phyloP scores from a whole-genome alignment of 1,140 invertebrate genomes.

The Leptinotarsa defecta region DNA sequence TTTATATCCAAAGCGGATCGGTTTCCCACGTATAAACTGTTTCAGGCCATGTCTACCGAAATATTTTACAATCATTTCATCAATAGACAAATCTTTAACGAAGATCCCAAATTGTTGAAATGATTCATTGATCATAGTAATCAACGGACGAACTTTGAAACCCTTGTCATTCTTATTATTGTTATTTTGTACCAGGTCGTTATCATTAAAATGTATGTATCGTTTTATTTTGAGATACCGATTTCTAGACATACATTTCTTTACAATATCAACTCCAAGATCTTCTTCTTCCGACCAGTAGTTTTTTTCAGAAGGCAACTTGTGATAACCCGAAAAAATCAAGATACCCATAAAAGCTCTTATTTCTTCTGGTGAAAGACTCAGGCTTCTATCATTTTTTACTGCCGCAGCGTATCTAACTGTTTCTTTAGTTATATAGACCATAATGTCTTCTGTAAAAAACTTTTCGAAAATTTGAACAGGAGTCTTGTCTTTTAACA shows the following conservation, averaged over 20 bases:
- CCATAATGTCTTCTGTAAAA: too few relatives aligned
- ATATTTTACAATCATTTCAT: constrained; percentile 30
- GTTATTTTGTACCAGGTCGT: neutral
- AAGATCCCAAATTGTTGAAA: neutral
- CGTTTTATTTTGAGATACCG: constrained; percentile 26
- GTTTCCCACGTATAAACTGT: constrained; percentile 31
- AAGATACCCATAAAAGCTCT: neutral
- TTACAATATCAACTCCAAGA: constrained; percentile 23
- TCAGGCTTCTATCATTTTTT: too few relatives aligned
- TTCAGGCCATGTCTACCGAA: constrained; percentile 26
- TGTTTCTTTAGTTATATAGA: too few relatives aligned
- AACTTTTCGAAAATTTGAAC: too few relatives aligned
- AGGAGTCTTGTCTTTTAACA: too few relatives aligned
- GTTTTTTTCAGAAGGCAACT: constrained; percentile 11
- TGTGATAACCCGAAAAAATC: constrained; percentile 19
- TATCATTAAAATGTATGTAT: constrained; percentile 34
- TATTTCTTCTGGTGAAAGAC: too few relatives aligned
- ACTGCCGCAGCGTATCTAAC: too few relatives aligned
- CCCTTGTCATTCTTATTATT: constrained; percentile 27
- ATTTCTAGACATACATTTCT: constrained; percentile 28
- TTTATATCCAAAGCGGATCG: constrained; percentile 33
- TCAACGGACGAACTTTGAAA: constrained; percentile 45
- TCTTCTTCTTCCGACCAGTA: constrained; percentile 25
- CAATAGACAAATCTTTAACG: constrained; percentile 8
- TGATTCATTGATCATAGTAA: constrained; percentile 42